Conservation (phyloP, 2,888 invertebrate genomes). For the Acronicta aceris region DNA sequence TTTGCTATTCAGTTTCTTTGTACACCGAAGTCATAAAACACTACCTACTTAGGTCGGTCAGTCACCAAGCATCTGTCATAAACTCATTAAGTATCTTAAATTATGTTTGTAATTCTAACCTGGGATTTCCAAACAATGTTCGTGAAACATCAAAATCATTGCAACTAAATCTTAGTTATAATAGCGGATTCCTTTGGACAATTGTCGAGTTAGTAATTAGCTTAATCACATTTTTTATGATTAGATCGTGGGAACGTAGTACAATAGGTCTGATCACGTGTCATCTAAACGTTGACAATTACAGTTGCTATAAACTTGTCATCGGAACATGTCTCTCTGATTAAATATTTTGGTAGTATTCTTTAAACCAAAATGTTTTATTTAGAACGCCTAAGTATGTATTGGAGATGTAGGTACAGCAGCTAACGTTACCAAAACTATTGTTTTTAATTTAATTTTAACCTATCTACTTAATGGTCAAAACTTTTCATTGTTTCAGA, state of each 20-base stretch:
- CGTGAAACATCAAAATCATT: conserved; percentile 5
- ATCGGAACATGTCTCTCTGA: background rate
- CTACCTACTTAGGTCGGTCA: too few relatives aligned
- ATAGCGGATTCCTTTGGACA: conserved; percentile 5
- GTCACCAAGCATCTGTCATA: background rate
- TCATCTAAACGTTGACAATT: conserved; percentile 36
- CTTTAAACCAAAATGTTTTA: too few relatives aligned
- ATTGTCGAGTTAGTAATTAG: conserved; percentile 25
- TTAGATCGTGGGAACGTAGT: conserved; percentile 24
- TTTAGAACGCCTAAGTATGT: too few relatives aligned
- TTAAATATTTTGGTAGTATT: conserved; percentile 12
- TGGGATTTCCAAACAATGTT: conserved; percentile 18
- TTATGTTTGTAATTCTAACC: background rate
- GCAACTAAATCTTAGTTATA: conserved; percentile 1
- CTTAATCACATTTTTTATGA: conserved; percentile 15
- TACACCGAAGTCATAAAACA: too few relatives aligned
- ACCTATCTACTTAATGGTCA: too few relatives aligned
- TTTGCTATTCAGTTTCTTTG: too few relatives aligned
- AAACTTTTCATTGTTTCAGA: too few relatives aligned
- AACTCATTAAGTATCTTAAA: conserved; percentile 4
- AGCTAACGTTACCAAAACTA: too few relatives aligned
- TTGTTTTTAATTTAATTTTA: too few relatives aligned
- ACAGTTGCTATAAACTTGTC: conserved; percentile 20
- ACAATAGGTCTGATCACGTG: conserved; percentile 42
- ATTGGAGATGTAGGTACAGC: too few relatives aligned